Evolutionary conservation across 1,140 invertebrate genomes (phyloP), one percentile per base, ranked within the genome.

Genomic region (Anastrepha ludens): DNA sequence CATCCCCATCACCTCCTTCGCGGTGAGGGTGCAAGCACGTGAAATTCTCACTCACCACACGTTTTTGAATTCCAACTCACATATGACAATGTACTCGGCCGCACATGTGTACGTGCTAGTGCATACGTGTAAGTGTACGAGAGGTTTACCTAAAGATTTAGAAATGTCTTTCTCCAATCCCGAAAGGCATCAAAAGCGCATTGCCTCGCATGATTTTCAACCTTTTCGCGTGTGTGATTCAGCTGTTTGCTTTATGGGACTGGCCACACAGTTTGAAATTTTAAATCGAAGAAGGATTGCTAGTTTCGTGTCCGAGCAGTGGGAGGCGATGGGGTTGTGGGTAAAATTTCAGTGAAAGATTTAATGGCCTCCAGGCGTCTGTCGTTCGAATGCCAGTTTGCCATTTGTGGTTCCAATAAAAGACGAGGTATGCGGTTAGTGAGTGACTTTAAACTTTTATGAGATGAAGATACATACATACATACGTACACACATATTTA

Each of bases 361-460:
- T 87, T 87, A 87, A 87, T 87, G 86, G 86, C 86, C 86, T 87
- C 86, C 41, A 87, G 86, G 86, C 64, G 64, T 59, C 55, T 81
- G 74, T 81, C 74, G 74, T 81, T 81, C 74, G 55, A 81, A 81
- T 81, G 74, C 55, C 8, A 55, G 74, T 55, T 81, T 81, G 47
- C 74, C 74, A 55, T 81, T 81, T 81, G 74, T 50, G 74, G 74
- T 81, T 81, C 74, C 74, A 81, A 81, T 81, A 81, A 81, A 58
- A 29, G 74, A 11, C 47, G 47, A 55, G 74, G n/a, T 81, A 17
- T 81, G 74, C 47, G 74, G 74, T 81, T 58, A 11, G n/a, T 50
- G 74, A 81, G 74, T 81, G 74, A 55, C 47, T 81, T 81, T 81
- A 81, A 81, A 81, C 74, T 81, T 55, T 81, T 55, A 81, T 81